Evolutionary conservation across 2,888 invertebrate genomes (phyloP).

Genomic region (Gasteruption jaculator): DNA sequence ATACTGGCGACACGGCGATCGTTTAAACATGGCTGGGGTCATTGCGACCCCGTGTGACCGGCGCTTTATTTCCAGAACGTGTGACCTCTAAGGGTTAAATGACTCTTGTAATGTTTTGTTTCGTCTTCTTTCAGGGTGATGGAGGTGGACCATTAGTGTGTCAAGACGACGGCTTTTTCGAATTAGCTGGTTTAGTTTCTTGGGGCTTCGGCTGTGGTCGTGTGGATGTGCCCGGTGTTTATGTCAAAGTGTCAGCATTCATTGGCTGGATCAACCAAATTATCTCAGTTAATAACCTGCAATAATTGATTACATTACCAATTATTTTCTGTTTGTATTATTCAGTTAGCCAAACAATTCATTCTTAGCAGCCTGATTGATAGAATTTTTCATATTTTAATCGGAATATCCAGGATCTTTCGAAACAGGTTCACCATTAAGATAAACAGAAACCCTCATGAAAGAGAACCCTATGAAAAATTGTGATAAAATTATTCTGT

Average conservation of each 20-base stretch:
- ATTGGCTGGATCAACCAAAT: conserved; percentile 98
- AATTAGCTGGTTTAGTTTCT: conserved; percentile 87
- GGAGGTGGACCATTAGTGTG: conserved; percentile 93
- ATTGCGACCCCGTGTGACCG: too few relatives aligned
- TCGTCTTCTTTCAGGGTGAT: conserved; percentile 66
- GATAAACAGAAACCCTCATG: too few relatives aligned
- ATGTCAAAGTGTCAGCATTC: conserved; percentile 92
- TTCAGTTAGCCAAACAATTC: conserved; percentile 5
- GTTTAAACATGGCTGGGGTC: too few relatives aligned
- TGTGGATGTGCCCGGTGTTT: conserved; percentile 91
- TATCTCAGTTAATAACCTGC: conserved; percentile 89
- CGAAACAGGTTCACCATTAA: conserved; percentile 11
- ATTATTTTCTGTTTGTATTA: conserved; percentile 10
- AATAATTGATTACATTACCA: conserved; percentile 32
- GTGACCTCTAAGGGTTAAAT: too few relatives aligned
- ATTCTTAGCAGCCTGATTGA: conserved; percentile 3
- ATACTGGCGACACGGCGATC: too few relatives aligned
- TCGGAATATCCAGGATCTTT: too few relatives aligned
- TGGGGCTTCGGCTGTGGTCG: conserved; percentile 96
- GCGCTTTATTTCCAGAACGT: too few relatives aligned
- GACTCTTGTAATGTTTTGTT: conserved; percentile 1
- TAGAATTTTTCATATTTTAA: too few relatives aligned
- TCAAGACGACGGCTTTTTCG: conserved; percentile 88
- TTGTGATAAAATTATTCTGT: too few relatives aligned
- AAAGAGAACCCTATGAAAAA: too few relatives aligned